These are phyloP conservation scores for Mionectes olivaceus DNA, from an alignment of 2,797 vertebrate species.

Conservation along the genomic window DNA sequence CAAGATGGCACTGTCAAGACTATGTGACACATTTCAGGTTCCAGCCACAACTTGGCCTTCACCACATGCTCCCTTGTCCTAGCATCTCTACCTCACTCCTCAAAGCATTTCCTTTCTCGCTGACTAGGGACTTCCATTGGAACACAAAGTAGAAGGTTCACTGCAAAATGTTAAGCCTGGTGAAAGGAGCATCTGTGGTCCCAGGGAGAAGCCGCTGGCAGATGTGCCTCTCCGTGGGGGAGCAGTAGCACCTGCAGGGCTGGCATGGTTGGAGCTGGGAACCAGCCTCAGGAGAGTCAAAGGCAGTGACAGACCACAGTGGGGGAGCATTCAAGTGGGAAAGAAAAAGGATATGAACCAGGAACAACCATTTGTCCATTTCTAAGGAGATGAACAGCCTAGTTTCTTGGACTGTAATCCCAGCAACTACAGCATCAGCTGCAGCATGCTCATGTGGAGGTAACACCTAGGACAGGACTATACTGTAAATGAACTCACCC, in stretches of 20 bases:
- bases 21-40: not conserved
- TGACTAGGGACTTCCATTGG: not conserved
- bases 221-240: not conserved
- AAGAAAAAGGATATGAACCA: not conserved
- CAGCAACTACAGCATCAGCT: not conserved
- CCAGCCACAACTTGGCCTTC: rapidly evolving
- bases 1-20: not conserved
- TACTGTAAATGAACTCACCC: not conserved
- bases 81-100: not conserved
- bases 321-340: rapidly evolving
- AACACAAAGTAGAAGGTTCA: not conserved
- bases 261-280: not conserved
- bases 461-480: not conserved
- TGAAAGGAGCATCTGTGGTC: not conserved
- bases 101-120: not conserved
- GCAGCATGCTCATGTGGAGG: not conserved
- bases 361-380: not conserved
- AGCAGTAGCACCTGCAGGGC: not conserved
- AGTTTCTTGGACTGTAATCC: not conserved
- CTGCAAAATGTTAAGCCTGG: not conserved
- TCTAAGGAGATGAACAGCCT: not conserved
- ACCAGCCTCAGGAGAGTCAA: not conserved
- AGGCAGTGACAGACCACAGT: not conserved
- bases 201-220: not conserved
- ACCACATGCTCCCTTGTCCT: not conserved